A percentile compares a stretch with the other conserved stretches of the same genome.
These are phyloP conservation scores for Thamnaconus septentrionalis DNA, from an alignment of 2,113 vertebrate genomes.

Conservation along the genomic window DNA sequence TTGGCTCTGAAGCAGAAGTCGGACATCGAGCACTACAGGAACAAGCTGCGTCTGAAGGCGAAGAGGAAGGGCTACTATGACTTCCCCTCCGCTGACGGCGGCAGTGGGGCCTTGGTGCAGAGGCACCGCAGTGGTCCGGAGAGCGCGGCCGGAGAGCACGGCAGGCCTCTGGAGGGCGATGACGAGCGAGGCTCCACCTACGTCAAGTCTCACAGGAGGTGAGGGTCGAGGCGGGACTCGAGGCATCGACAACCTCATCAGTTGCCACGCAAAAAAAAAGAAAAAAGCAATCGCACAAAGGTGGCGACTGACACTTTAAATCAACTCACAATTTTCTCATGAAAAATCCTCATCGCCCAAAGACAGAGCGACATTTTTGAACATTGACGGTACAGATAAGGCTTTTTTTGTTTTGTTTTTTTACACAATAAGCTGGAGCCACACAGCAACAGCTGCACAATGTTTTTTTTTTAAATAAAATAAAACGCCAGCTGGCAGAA, in stretches of 20 bases:
- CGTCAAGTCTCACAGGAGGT: conserved; percentile 90
- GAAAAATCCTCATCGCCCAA: too few relatives aligned
- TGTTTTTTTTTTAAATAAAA: too few relatives aligned
- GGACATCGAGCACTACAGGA: conserved; percentile 97
- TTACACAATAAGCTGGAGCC: too few relatives aligned
- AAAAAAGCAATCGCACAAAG: too few relatives aligned
- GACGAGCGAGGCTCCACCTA: conserved; percentile 87
- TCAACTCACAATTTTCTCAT: too few relatives aligned
- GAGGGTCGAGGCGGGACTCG: conserved; percentile 52
- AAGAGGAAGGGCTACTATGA: conserved; percentile 97
- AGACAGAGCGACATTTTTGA: too few relatives aligned
- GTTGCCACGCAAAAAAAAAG: too few relatives aligned
- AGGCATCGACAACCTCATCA: neutral
- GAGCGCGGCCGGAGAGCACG: conserved; percentile 82
- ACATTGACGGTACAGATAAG: too few relatives aligned
- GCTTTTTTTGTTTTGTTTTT: too few relatives aligned
- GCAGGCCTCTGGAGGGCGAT: conserved; percentile 83
- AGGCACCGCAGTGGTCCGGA: conserved; percentile 81
- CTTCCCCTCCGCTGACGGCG: conserved; percentile 83
- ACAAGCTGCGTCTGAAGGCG: conserved; percentile 96
- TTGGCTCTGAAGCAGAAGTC: conserved; percentile 98
- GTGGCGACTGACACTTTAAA: too few relatives aligned
- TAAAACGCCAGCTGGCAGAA: too few relatives aligned
- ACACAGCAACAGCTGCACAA: too few relatives aligned
- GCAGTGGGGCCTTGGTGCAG: conserved; percentile 62